Conservation (phyloP, 2,888 invertebrate species). For the Azorinus chamasolen region DNA sequence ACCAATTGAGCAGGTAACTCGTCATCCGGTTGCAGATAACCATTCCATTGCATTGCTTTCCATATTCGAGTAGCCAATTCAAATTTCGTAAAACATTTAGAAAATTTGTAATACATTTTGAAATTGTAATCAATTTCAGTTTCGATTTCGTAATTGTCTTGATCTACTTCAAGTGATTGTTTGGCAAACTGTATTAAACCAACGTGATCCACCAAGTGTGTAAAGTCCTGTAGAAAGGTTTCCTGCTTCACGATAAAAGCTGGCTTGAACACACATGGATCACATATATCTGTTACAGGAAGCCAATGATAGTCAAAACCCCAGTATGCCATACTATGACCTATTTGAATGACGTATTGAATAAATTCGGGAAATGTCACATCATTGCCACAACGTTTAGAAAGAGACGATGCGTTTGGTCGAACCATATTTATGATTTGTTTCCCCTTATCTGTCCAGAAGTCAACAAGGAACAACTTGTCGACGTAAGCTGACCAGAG, state of each 20-base stretch:
- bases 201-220: constrained; percentile 55
- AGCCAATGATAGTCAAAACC: constrained; percentile 71
- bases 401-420: constrained; percentile 5
- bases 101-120: constrained; percentile 10
- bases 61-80: constrained; percentile 58
- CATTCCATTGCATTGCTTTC: constrained; percentile 67
- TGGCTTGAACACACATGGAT: constrained; percentile 68
- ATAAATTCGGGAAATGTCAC: constrained; percentile 74
- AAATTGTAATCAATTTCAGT: constrained; percentile 58
- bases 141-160: too few species aligned
- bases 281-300: constrained; percentile 67
- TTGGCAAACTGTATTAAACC: constrained; percentile 30
- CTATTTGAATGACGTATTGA: constrained; percentile 45
- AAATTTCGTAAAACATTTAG: constrained; percentile 28
- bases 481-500: constrained; percentile 75
- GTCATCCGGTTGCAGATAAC: constrained; percentile 61
- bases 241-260: constrained; percentile 66
- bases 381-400: constrained; percentile 66
- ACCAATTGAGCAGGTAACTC: too few species aligned
- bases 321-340: constrained; percentile 15
- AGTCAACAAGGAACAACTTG: too few species aligned
- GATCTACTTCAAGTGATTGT: constrained; percentile 49
- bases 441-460: too few species aligned
- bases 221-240: constrained; percentile 63
- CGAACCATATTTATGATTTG: too few species aligned